A percentile compares a stretch with the other conserved stretches of the same genome.
These are phyloP conservation scores for Gallinago undulata DNA, from an alignment of 2,113 vertebrate genomes.

Conservation along the genomic window DNA sequence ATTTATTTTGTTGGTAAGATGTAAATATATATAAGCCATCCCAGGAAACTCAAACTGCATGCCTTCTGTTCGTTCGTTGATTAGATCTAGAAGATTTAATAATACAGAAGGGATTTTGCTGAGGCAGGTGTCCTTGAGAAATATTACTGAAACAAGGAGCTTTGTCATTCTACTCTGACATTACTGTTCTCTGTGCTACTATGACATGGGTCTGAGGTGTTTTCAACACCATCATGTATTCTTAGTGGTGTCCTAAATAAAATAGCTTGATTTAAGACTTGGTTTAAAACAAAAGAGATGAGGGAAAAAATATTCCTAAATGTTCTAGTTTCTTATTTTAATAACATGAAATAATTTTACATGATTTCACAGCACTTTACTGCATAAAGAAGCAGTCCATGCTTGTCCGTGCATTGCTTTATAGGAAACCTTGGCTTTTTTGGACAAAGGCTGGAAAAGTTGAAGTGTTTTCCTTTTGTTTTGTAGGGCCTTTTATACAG, in stretches of 20 bases:
- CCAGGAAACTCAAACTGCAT: not conserved
- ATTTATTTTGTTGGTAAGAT: not conserved
- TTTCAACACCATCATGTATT: not conserved
- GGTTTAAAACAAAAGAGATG: not conserved
- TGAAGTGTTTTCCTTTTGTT: not conserved
- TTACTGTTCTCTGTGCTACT: rapidly evolving
- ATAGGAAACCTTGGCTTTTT: not conserved
- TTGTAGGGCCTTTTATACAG: not conserved
- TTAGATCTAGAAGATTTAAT: not conserved
- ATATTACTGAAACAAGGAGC: not conserved
- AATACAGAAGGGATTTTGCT: not conserved
- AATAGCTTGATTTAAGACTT: not conserved
- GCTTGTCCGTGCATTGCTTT: not conserved
- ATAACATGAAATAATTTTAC: not conserved
- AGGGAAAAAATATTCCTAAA: not conserved
- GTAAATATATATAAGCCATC: not conserved
- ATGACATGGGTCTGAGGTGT: not conserved
- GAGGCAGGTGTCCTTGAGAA: not conserved
- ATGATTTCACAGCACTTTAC: not conserved
- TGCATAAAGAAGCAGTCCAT: not conserved
- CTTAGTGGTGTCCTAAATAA: not conserved
- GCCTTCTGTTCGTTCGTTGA: not conserved
- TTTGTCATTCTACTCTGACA: not conserved
- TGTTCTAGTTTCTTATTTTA: not conserved
- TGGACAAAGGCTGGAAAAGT: not conserved